Base-by-base conservation (phyloP, 1,140 invertebrate genomes). In the Maconellicoccus hirsutus region DNA sequence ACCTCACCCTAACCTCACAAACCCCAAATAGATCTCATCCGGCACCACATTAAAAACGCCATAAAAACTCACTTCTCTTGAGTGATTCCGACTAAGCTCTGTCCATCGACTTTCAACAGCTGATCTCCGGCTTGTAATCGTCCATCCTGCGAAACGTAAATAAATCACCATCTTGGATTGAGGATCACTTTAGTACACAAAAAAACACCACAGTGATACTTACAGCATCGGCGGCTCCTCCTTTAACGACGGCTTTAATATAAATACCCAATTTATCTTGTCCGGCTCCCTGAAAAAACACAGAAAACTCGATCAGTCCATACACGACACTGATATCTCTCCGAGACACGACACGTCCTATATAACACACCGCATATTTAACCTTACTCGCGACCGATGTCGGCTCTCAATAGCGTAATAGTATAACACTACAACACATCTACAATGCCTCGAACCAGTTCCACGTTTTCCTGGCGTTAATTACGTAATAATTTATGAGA, bases 61-160 rank as follows among this genome's bases (percentile, higher is more conserved):
- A n/a, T n/a, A n/a, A n/a, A n/a, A 19, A 79, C 82, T 79, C 77
- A 89, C 88, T 86, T 86, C 84, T 98, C 96, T 82, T 99, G 97
- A 3, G 94, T 94, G 71, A 99, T 95, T 66, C 95, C 96, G 27
- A 97, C 89, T 59, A 99, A 84, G 77, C 93, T 96, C 79, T 97
- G 91, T 12, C 94, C 96, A 81, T 99, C 96, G 0, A 99, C 98
- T 76, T 94, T 93, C 4, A 99, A 79, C 70, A 99, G 81, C 80
- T 99, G 98, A 84, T 99, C 98, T 19, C 98, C 97, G 71, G 95
- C 93, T 75, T 95, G 89, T 70, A 99, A 82, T 71, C 94, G 83
- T 7, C 94, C 94, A 83, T 98, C 95, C 84, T 88, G 74, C 12
- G 78, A 78, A 75, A 26, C 22, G 71, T 27, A 71, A 70, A 63